phyloP scores from a whole-genome alignment of 2,888 invertebrate genomes.

The Andrena chrysosceles region DNA sequence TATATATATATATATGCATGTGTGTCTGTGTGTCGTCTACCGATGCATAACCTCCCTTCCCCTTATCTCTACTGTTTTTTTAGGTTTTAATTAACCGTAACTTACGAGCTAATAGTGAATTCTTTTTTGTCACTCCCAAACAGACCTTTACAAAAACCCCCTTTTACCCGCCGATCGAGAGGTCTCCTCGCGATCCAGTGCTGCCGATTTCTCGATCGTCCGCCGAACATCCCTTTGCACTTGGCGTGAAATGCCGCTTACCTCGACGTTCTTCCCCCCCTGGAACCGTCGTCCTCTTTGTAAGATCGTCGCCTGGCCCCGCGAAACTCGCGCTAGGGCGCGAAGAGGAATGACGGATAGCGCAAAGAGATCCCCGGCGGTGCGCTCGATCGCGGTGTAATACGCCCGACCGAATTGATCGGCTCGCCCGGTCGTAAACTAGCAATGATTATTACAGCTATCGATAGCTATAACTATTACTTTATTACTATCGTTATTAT shows the following conservation, averaged over 20 bases:
- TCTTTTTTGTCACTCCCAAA: conserved; percentile 66
- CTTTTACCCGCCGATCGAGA: conserved; percentile 44
- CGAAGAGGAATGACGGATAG: not conserved
- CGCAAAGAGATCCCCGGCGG: conserved; percentile 9
- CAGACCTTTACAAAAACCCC: conserved; percentile 63
- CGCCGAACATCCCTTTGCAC: conserved; percentile 2
- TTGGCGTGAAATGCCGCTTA: conserved; percentile 17
- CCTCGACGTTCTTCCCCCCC: not conserved
- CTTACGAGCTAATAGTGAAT: conserved; percentile 80
- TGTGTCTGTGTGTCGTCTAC: conserved; percentile 62
- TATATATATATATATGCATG: conserved; percentile 66
- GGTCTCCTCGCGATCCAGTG: conserved; percentile 29
- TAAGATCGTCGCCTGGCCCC: not conserved
- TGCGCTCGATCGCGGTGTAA: conserved; percentile 36
- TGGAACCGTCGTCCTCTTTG: not conserved
- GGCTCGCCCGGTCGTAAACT: conserved; percentile 43
- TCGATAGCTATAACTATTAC: conserved; percentile 71
- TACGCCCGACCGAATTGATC: conserved; percentile 35
- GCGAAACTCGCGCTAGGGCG: not conserved
- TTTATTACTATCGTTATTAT: conserved; percentile 74
- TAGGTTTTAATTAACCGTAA: conserved; percentile 73
- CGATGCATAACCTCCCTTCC: conserved; percentile 56
- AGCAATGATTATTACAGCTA: conserved; percentile 68
- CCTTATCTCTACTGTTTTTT: conserved; percentile 67
- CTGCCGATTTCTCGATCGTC: conserved; percentile 1